Percentiles rank a stretch among this genome's conserved stretches.
These are phyloP conservation scores for Leptinotarsa tumamoca DNA, from an alignment of 2,888 invertebrate genomes.

Conservation along the genomic window DNA sequence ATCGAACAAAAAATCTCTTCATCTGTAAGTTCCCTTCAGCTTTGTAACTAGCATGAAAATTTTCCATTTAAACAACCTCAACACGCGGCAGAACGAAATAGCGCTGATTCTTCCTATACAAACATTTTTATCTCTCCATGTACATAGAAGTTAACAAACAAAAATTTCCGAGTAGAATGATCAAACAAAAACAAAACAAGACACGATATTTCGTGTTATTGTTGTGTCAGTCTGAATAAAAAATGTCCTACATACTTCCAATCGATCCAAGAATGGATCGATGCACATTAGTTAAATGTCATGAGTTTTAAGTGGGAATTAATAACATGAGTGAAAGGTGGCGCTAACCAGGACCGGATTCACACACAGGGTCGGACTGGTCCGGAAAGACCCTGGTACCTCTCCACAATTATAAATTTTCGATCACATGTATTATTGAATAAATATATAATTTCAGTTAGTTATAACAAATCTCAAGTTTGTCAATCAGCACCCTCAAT, in stretches of 20 bases:
- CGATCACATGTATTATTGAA: no score
- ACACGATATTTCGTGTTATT: not conserved
- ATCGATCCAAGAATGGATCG: not conserved
- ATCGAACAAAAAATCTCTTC: no score
- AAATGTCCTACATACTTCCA: not conserved
- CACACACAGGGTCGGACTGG: not conserved
- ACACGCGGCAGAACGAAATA: not conserved
- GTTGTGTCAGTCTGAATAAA: not conserved
- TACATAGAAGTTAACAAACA: not conserved
- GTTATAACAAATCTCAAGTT: no score
- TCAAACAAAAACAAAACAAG: not conserved
- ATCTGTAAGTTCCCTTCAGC: no score
- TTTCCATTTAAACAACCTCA: no score
- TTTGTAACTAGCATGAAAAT: no score
- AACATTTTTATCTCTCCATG: not conserved
- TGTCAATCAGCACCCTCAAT: no score
- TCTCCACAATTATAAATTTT: no score
- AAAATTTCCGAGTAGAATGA: not conserved
- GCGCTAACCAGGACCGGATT: not conserved
- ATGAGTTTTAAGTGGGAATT: not conserved
- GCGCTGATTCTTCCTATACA: not conserved
- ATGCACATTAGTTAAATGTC: constrained; percentile 4
- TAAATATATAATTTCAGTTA: no score
- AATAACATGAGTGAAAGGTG: not conserved
- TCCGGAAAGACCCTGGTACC: not conserved